Evolutionary conservation across 2,797 vertebrate species (phyloP).

Genomic region (Dendrocincla fuliginosa): DNA sequence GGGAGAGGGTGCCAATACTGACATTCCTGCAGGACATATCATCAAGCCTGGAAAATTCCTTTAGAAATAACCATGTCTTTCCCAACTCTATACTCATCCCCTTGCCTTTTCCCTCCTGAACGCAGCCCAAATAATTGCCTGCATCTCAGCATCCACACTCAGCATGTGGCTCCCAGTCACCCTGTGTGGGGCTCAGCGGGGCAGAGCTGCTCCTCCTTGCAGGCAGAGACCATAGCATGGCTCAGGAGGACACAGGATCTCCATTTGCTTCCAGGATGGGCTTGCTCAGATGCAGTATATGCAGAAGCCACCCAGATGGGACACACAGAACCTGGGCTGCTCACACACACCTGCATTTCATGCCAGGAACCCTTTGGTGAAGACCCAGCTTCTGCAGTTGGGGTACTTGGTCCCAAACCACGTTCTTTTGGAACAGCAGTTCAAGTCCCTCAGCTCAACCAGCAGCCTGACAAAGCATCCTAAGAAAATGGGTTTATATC

Average conservation of each 20-base stretch:
- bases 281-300: not conserved
- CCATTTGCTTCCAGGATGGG: not conserved
- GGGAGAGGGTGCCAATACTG: not conserved
- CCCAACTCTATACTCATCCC: not conserved
- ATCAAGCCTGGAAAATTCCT: not conserved
- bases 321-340: not conserved
- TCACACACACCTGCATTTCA: not conserved
- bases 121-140: not conserved
- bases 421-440: not conserved
- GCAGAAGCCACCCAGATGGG: fast-evolving
- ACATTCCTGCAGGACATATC: not conserved
- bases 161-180: fast-evolving
- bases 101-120: not conserved
- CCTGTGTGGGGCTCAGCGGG: fast-evolving
- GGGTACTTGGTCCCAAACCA: not conserved
- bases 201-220: not conserved
- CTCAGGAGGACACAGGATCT: not conserved
- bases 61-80: not conserved
- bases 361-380: fast-evolving
- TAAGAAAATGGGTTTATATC: slow-evolving; percentile 8
- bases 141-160: not conserved
- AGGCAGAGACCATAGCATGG: fast-evolving
- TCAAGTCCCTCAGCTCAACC: slow-evolving; percentile 1
- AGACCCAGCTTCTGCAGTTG: not conserved
- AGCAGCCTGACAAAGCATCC: not conserved